A percentile compares a stretch with the other conserved stretches of the same genome.
phyloP scores from a whole-genome alignment of 2,888 invertebrate genomes.

The Mythimna pallens region DNA sequence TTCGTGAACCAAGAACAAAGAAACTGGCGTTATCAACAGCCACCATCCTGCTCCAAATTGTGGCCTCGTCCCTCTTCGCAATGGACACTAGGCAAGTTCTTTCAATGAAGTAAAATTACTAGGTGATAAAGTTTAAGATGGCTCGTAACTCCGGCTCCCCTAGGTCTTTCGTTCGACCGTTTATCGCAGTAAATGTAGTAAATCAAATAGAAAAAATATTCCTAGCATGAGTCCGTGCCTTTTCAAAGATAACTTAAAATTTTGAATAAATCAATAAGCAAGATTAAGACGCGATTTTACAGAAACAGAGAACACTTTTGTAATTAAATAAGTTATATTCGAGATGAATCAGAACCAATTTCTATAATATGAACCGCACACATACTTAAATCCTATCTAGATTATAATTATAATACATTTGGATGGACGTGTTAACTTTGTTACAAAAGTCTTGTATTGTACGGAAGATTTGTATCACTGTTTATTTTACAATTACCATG shows the following conservation, averaged over 20 bases:
- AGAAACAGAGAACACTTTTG: not conserved
- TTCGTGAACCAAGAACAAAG: slow-evolving; percentile 79
- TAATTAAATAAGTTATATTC: not conserved
- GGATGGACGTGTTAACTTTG: slow-evolving; percentile 34
- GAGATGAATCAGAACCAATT: not conserved
- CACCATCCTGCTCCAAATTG: slow-evolving; percentile 67
- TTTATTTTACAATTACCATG: slow-evolving; percentile 37
- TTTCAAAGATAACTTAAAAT: not conserved
- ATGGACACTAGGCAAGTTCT: slow-evolving; percentile 83
- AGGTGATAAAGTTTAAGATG: slow-evolving; percentile 24
- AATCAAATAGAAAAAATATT: slow-evolving; percentile 15
- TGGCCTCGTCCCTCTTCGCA: slow-evolving; percentile 69
- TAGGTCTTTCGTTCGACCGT: slow-evolving; percentile 5
- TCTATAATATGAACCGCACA: not conserved
- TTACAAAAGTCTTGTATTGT: slow-evolving; percentile 43
- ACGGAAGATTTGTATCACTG: slow-evolving; percentile 35
- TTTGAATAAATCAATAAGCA: not conserved
- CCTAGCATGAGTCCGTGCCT: not conserved
- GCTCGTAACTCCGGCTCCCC: slow-evolving; percentile 13
- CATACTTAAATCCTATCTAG: slow-evolving; percentile 15
- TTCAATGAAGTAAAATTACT: slow-evolving; percentile 26
- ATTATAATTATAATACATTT: slow-evolving; percentile 22
- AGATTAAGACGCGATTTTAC: not conserved
- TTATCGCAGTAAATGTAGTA: slow-evolving; percentile 23
- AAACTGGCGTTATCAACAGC: slow-evolving; percentile 70